phyloP scores from a whole-genome alignment of 30 jellyfish, hydroid and myxozoan genomes.

The Pseudorhiza aurosa region DNA sequence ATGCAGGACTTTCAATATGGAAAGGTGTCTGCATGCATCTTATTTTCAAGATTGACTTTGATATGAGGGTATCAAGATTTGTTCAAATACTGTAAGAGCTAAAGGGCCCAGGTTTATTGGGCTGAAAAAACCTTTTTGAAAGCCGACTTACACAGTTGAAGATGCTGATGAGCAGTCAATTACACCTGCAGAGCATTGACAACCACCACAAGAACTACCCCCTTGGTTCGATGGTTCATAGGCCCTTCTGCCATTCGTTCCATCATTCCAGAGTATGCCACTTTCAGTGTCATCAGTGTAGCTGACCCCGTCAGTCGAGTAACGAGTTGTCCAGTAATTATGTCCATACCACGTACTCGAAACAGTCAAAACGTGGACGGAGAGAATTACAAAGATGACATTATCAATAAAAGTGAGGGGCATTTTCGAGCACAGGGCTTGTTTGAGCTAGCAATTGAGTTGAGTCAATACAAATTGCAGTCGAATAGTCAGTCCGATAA shows the following conservation, averaged over 20 bases:
- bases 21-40: no score
- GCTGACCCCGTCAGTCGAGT: slow-evolving; percentile 24
- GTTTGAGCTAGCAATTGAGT: no score
- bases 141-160: slow-evolving; percentile 33
- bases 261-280: slow-evolving; percentile 39
- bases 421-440: background rate
- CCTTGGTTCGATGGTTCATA: slow-evolving; percentile 19
- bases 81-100: no score
- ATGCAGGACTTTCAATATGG: no score
- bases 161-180: slow-evolving; percentile 42
- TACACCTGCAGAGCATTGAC: slow-evolving; percentile 25
- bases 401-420: background rate
- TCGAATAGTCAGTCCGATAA: no score
- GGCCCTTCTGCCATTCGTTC: slow-evolving; percentile 26
- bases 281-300: slow-evolving; percentile 19
- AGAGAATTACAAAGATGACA: background rate
- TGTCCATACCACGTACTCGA: slow-evolving; percentile 35
- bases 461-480: no score
- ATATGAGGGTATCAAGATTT: no score
- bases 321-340: slow-evolving; percentile 59
- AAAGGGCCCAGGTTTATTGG: no score
- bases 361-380: background rate
- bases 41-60: no score
- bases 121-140: no score
- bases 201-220: slow-evolving; percentile 38